Evolutionary conservation across 2,113 vertebrate genomes (phyloP).

Genomic region (Panthera uncia): DNA sequence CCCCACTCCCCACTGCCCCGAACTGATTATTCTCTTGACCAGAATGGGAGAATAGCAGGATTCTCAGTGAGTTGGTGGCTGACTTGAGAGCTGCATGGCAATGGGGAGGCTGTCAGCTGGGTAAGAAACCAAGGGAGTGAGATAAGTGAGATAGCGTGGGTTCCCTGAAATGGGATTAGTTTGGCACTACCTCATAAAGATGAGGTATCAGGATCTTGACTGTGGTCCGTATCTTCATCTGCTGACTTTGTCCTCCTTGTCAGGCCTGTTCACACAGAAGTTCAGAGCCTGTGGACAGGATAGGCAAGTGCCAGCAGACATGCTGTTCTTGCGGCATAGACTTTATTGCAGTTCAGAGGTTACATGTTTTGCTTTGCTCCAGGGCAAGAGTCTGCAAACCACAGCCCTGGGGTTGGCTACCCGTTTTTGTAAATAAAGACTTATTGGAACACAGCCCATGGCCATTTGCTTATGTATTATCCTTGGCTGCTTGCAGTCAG

Average conservation of each 20-base stretch:
- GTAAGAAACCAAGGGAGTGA: background rate
- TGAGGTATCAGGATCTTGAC: background rate
- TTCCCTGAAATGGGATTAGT: background rate
- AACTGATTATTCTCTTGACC: constrained; percentile 29
- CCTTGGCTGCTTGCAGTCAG: background rate
- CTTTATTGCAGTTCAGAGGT: background rate
- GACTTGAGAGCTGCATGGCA: background rate
- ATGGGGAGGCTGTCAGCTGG: background rate
- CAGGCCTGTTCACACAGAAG: background rate
- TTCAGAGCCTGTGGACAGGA: background rate
- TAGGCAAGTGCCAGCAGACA: background rate
- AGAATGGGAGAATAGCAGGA: background rate
- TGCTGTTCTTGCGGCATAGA: background rate
- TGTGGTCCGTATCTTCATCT: background rate
- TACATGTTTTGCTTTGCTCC: background rate
- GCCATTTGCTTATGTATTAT: background rate
- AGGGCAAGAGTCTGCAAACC: background rate
- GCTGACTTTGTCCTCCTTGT: background rate
- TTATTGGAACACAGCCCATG: background rate
- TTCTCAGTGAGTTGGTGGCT: background rate
- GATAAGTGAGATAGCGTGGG: background rate
- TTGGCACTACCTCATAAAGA: background rate
- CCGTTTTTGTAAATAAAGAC: constrained; percentile 52
- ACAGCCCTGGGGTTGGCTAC: background rate
- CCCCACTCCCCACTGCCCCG: background rate